Evolutionary conservation across 30 jellyfish, hydroid and myxozoan genomes (phyloP).

Genomic region (Clytia hemisphaerica): DNA sequence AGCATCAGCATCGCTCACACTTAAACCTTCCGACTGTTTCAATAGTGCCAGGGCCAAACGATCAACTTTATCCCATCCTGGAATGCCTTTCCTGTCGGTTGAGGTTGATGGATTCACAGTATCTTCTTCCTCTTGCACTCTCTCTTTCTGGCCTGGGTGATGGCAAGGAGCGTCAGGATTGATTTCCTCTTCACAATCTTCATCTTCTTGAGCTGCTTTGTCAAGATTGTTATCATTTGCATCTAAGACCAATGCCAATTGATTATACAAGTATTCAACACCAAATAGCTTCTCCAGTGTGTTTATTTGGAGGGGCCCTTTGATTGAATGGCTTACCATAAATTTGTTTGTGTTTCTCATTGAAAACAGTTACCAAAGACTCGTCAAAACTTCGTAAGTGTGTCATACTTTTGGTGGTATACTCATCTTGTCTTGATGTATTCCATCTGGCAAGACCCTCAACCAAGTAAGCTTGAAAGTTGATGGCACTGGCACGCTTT

Average conservation of each 20-base stretch:
- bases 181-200: constrained; percentile 18
- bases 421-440: constrained; percentile 13
- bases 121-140: constrained; percentile 4
- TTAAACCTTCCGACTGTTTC: neutral
- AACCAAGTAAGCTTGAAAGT: constrained; percentile 32
- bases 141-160: too few relatives aligned
- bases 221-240: neutral
- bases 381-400: neutral
- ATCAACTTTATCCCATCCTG: constrained; percentile 38
- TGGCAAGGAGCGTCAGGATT: neutral
- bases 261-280: constrained; percentile 22
- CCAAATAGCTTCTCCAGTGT: constrained; percentile 22
- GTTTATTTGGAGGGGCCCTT: neutral
- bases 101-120: neutral
- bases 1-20: constrained; percentile 12
- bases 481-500: constrained; percentile 32
- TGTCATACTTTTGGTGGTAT: neutral
- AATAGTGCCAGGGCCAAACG: constrained; percentile 12
- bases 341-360: neutral
- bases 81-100: constrained; percentile 15
- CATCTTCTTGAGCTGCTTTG: neutral
- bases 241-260: neutral
- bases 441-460: constrained; percentile 39
- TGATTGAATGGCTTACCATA: neutral
- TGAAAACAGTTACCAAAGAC: neutral